Percentiles rank a stretch among this genome's conserved stretches.
Evolutionary conservation across 2,113 vertebrate species (phyloP).

Genomic region (Gila orcuttii): DNA sequence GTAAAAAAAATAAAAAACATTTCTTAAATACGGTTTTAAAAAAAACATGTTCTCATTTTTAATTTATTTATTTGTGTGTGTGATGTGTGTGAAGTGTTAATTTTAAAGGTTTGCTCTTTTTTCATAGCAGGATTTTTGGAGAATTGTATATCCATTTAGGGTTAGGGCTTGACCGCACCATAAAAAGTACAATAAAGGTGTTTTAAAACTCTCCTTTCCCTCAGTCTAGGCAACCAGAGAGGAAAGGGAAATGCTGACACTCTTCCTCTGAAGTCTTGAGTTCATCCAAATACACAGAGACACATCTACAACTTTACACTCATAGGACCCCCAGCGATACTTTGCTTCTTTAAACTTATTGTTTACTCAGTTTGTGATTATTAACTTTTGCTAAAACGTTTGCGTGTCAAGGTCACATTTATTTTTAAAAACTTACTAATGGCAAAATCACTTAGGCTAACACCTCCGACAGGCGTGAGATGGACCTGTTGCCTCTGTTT

Average conservation of each 20-base stretch:
- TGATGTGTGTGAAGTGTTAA: too few relatives aligned
- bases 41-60: too few relatives aligned
- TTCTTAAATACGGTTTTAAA: too few relatives aligned
- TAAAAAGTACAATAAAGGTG: background rate
- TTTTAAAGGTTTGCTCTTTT: too few relatives aligned
- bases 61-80: too few relatives aligned
- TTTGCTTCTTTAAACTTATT: slow-evolving; percentile 40
- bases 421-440: background rate
- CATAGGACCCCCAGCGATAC: background rate
- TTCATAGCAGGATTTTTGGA: background rate
- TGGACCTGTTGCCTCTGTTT: background rate
- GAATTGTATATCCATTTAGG: background rate
- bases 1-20: too few relatives aligned
- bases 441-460: background rate
- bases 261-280: slow-evolving; percentile 48
- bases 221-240: background rate
- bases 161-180: background rate
- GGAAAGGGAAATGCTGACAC: slow-evolving; percentile 63
- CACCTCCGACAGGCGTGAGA: background rate
- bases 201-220: background rate
- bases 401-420: slow-evolving; percentile 43
- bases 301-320: background rate
- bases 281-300: background rate
- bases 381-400: slow-evolving; percentile 61
- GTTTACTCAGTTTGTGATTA: slow-evolving; percentile 68